phyloP scores from a whole-genome alignment of 2,888 invertebrate species.

The Hirtodrosophila confusa region DNA sequence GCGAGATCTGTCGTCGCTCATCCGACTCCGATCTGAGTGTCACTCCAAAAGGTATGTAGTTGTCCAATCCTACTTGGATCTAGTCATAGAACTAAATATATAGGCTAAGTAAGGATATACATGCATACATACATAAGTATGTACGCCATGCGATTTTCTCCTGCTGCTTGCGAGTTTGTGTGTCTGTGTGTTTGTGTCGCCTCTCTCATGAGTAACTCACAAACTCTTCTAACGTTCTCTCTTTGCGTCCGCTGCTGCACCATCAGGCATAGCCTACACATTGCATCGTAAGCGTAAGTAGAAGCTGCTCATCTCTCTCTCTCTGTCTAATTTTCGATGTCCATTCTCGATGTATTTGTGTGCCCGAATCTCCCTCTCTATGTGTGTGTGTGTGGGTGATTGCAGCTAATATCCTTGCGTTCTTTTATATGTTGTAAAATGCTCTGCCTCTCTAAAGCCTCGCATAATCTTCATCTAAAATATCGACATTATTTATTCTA shows the following conservation, averaged over 20 bases:
- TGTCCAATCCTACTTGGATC: background rate
- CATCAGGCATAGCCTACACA: slow-evolving; percentile 62
- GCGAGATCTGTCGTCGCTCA: slow-evolving; percentile 90
- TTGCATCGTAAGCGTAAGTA: slow-evolving; percentile 82
- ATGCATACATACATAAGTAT: background rate
- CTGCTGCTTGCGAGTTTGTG: slow-evolving; percentile 14
- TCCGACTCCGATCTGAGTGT: slow-evolving; percentile 97
- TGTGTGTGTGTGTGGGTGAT: slow-evolving; percentile 34
- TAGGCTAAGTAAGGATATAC: slow-evolving; percentile 33
- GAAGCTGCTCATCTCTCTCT: slow-evolving; percentile 23
- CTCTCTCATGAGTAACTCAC: slow-evolving; percentile 48
- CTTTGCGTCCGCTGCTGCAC: slow-evolving; percentile 62
- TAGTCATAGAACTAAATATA: slow-evolving; percentile 17
- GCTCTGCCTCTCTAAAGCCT: slow-evolving; percentile 18
- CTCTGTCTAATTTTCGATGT: slow-evolving; percentile 32
- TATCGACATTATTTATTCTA: slow-evolving; percentile 7
- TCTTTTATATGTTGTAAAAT: slow-evolving; percentile 21
- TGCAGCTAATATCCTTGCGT: slow-evolving; percentile 14
- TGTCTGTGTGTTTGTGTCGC: slow-evolving; percentile 28
- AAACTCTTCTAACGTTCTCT: slow-evolving; percentile 72
- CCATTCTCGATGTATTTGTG: slow-evolving; percentile 53
- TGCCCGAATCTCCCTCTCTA: slow-evolving; percentile 16
- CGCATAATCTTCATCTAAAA: slow-evolving; percentile 14
- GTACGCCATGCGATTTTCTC: slow-evolving; percentile 1
- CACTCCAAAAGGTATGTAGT: slow-evolving; percentile 93